Conservation (phyloP, 2,888 invertebrate genomes). For the Leptinotarsa juncta region DNA sequence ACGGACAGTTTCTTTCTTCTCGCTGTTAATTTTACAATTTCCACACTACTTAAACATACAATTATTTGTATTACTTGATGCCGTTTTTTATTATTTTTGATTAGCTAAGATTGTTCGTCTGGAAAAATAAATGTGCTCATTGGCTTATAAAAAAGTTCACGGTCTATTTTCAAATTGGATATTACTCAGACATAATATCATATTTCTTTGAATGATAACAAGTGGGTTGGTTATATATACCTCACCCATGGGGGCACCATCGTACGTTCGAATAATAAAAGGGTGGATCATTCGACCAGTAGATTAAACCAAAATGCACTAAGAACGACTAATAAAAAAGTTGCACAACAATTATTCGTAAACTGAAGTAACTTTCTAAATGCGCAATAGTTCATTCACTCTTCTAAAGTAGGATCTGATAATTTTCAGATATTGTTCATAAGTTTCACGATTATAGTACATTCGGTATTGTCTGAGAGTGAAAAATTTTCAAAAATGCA, state of each 20-base stretch:
- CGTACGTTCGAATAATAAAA: neutral
- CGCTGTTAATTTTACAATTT: slow-evolving; percentile 44
- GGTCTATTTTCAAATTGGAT: slow-evolving; percentile 36
- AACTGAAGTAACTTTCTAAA: too few species aligned
- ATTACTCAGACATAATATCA: slow-evolving; percentile 25
- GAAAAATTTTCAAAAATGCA: too few species aligned
- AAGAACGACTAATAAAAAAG: too few species aligned
- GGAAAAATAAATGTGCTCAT: slow-evolving; percentile 30
- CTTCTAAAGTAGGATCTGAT: too few species aligned
- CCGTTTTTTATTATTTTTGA: slow-evolving; percentile 42
- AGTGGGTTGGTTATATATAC: slow-evolving; percentile 27
- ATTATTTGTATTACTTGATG: slow-evolving; percentile 39
- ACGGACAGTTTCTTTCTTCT: slow-evolving; percentile 39
- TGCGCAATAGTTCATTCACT: too few species aligned
- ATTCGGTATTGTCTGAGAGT: too few species aligned
- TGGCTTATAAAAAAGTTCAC: slow-evolving; percentile 39
- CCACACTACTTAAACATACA: slow-evolving; percentile 45
- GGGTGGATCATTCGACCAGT: neutral
- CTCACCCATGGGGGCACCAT: slow-evolving; percentile 28
- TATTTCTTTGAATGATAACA: slow-evolving; percentile 33
- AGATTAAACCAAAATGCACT: too few species aligned
- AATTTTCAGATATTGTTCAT: too few species aligned
- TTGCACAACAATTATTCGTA: too few species aligned
- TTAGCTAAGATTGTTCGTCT: slow-evolving; percentile 40
- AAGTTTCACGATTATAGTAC: too few species aligned